Percentiles rank a stretch among this genome's conserved stretches.
These are phyloP conservation scores for Epizoanthus stellaris DNA, from an alignment of 92 coral and sea anemone genomes.

Conservation along the genomic window DNA sequence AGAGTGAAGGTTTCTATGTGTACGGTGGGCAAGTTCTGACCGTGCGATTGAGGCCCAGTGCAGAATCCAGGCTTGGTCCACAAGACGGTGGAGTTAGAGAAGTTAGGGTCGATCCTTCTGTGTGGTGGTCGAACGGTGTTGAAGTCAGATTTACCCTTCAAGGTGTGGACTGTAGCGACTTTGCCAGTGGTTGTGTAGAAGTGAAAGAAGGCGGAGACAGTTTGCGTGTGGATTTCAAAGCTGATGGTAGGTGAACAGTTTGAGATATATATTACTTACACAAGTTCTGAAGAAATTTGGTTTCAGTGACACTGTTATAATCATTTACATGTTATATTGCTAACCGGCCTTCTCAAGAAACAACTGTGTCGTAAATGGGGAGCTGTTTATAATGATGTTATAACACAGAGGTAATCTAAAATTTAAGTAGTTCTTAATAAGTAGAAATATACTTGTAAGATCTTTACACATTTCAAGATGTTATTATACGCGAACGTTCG, in stretches of 20 bases:
- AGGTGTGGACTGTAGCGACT: not conserved
- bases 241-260: not conserved
- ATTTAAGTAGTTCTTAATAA: too few species aligned
- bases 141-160: not conserved
- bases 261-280: too few species aligned
- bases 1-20: not conserved
- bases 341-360: too few species aligned
- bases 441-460: too few species aligned
- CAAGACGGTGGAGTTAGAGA: not conserved
- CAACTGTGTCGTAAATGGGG: too few species aligned
- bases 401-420: too few species aligned
- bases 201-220: not conserved
- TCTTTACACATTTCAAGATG: too few species aligned
- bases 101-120: not conserved
- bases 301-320: too few species aligned
- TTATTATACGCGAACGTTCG: too few species aligned
- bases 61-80: not conserved
- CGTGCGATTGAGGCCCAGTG: not conserved
- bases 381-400: too few species aligned
- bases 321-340: too few species aligned
- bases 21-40: not conserved
- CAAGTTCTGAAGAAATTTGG: too few species aligned
- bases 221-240: not conserved
- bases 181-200: not conserved
- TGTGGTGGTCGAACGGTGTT: slow-evolving; percentile 11